These are phyloP conservation scores for Rhopalosiphum maidis DNA, from an alignment of 1,140 invertebrate genomes.

Conservation along the genomic window DNA sequence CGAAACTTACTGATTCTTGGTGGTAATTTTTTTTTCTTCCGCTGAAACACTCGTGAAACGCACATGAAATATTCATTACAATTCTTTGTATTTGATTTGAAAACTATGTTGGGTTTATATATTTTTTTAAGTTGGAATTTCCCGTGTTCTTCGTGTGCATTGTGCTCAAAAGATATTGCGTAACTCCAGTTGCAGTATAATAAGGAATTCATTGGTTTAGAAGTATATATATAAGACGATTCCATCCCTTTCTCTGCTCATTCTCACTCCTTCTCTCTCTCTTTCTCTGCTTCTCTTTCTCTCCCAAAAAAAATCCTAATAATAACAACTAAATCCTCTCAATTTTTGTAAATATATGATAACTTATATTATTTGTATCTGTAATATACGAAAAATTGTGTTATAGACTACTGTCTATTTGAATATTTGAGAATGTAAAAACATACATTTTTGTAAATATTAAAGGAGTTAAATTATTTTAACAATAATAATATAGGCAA, in stretches of 20 bases:
- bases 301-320: neutral
- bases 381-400: neutral
- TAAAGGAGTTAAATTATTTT: neutral
- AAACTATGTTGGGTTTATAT: slow-evolving; percentile 24
- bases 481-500: neutral
- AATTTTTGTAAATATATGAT: neutral
- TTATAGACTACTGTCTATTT: neutral
- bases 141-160: neutral
- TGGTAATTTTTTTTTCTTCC: neutral
- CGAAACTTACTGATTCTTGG: neutral
- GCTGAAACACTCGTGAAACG: neutral
- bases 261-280: no score
- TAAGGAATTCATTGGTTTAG: neutral
- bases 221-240: neutral
- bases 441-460: neutral
- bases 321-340: neutral
- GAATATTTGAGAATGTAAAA: neutral
- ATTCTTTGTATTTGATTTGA: slow-evolving; percentile 34
- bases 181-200: neutral
- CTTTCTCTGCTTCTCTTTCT: no score
- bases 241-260: neutral
- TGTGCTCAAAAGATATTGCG: neutral
- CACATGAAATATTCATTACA: slow-evolving; percentile 51
- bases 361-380: neutral
- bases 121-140: slow-evolving; percentile 12